Evolutionary conservation across 2,113 vertebrate species (phyloP).

Genomic region (Sapayoa aenigma): DNA sequence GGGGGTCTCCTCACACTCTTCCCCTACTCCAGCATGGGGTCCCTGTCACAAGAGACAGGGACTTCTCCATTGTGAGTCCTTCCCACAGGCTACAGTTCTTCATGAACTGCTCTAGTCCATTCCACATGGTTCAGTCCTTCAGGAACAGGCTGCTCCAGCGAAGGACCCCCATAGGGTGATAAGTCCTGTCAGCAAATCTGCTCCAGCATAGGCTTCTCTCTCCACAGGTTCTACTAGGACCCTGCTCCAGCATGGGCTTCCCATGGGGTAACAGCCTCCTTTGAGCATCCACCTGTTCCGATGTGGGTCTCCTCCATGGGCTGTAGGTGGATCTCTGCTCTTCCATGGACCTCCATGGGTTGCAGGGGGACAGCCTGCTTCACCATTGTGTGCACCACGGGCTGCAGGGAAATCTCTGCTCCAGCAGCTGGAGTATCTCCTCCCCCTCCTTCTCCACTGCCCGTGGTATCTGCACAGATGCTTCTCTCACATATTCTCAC

Average conservation of each 20-base stretch:
- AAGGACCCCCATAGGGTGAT: neutral
- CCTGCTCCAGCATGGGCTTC: neutral
- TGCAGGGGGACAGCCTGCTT: neutral
- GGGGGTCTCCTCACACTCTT: neutral
- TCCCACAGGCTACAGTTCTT: neutral
- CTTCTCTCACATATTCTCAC: neutral
- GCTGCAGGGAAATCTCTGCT: neutral
- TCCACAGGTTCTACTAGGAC: neutral
- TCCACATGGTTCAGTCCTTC: neutral
- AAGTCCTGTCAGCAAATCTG: neutral
- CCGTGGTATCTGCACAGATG: neutral
- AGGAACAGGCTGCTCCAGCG: neutral
- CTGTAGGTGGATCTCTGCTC: neutral
- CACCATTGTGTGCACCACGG: neutral
- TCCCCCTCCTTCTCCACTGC: neutral
- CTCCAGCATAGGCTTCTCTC: neutral
- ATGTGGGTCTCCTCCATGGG: fast-evolving
- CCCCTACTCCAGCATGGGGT: neutral
- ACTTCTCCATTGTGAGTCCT: neutral
- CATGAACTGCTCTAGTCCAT: neutral
- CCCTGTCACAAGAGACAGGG: neutral
- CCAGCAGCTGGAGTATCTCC: neutral
- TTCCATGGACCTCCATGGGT: neutral
- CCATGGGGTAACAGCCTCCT: neutral
- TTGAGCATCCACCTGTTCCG: fast-evolving